Base-by-base conservation (phyloP, 2,113 vertebrate species). In the Polypterus bichir region DNA sequence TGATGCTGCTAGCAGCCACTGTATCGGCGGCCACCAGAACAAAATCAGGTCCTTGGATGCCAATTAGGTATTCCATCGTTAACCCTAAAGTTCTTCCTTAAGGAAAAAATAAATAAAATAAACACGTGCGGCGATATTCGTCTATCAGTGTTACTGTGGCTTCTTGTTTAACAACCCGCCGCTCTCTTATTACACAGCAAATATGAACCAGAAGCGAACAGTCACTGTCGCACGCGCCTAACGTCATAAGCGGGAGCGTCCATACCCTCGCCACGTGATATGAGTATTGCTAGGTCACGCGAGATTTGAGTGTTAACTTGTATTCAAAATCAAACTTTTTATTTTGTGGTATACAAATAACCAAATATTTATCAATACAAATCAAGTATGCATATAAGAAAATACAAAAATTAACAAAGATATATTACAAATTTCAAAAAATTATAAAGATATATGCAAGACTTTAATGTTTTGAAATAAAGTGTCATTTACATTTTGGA, bases 1-100 rank as follows among this genome's bases (percentile, higher is more conserved):
- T 81, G 71, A 98, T 94, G 76, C 88, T 98, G 84, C 80, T 86
- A 56, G 91, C 92, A 11, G 93, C 92, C 11, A 98, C 81, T 6
- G 87, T 91, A 73, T 98, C 94, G 0, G 93, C 86, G 1, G 93
- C 92, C 64, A 98, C 92, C 57, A 97, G 78, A 44, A 98, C 90
- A 62, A 88, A 98, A 72, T 98, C 94, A 1, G 76, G 82, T 10
- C 96, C 96, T 71, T 92, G 92, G 7, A 98, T 95, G 45, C 96
- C 94, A 53, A 98, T 88, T 46, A 97, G 80, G 69, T 97, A 97
- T 71, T 98, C 94, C 95, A 98, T 98, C 8, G 3, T 70, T 6
- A 10, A 2, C 4, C 7, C 5, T 27, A 27, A 27, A 27, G 27
- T 27, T 27, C 27, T 27, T 27, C 27, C 27, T 27, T 27, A 27